Evolutionary conservation across 2,797 vertebrate genomes (phyloP).

Genomic region (Pseudochirops corinnae): DNA sequence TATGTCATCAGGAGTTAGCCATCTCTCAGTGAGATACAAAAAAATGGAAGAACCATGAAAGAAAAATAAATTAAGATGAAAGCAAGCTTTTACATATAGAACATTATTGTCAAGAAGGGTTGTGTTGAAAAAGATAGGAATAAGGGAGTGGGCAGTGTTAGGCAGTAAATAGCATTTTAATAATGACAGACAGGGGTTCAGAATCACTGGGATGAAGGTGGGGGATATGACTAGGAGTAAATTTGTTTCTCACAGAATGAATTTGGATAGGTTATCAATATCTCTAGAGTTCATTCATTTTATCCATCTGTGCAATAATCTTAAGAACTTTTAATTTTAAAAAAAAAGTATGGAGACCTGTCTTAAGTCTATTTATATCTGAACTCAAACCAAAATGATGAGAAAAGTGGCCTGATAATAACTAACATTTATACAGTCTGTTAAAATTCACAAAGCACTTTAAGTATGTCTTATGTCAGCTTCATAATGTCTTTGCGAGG

Average conservation of each 20-base stretch:
- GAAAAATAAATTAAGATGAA: not conserved
- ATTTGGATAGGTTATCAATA: not conserved
- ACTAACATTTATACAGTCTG: not conserved
- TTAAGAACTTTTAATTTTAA: not conserved
- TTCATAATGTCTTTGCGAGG: not conserved
- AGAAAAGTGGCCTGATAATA: not conserved
- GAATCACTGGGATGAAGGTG: not conserved
- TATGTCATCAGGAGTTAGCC: not conserved
- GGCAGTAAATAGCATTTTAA: not conserved
- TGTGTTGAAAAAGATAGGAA: not conserved
- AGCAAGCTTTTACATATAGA: not conserved
- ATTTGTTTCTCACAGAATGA: not conserved
- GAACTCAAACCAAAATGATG: not conserved
- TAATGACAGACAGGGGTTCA: not conserved
- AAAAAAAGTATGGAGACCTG: not conserved
- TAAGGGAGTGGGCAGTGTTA: not conserved
- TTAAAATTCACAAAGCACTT: not conserved
- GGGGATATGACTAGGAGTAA: not conserved
- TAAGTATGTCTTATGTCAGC: not conserved
- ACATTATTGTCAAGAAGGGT: not conserved
- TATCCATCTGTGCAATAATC: not conserved
- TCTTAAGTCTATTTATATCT: not conserved
- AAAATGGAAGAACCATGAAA: not conserved
- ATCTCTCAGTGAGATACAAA: not conserved
- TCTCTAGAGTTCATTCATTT: not conserved